These are phyloP conservation scores for Scomber colias DNA, from an alignment of 2,113 vertebrate species.

Conservation along the genomic window DNA sequence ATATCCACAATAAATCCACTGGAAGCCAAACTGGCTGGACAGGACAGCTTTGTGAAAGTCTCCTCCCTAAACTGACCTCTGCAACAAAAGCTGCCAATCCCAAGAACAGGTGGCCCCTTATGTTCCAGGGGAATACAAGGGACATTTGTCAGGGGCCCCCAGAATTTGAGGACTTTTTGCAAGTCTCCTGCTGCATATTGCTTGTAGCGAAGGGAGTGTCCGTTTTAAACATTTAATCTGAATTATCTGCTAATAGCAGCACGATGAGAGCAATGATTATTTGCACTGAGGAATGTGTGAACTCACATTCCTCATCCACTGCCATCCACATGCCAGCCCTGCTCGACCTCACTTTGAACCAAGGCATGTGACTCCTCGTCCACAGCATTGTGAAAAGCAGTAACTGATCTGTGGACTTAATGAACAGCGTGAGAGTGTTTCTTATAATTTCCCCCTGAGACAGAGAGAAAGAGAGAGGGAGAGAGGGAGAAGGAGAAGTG, in stretches of 20 bases:
- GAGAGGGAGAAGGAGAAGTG: too few relatives aligned
- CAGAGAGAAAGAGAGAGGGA: too few relatives aligned
- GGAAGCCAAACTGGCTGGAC: conserved; percentile 55
- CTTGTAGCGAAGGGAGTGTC: neutral
- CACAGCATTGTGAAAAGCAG: neutral
- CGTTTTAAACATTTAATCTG: neutral
- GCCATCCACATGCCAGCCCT: conserved; percentile 65
- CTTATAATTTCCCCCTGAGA: too few relatives aligned
- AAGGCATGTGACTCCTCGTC: conserved; percentile 77
- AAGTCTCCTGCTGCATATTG: neutral
- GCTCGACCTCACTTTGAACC: conserved; percentile 80
- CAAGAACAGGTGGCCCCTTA: conserved; percentile 85
- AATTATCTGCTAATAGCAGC: conserved; percentile 1
- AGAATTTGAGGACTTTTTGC: conserved; percentile 58
- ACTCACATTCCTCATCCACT: conserved; percentile 67
- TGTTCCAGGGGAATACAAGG: conserved; percentile 77
- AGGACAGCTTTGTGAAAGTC: conserved; percentile 76
- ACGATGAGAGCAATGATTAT: conserved; percentile 22
- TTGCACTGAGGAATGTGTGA: conserved; percentile 38
- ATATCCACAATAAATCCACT: conserved; percentile 23
- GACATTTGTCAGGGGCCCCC: conserved; percentile 78
- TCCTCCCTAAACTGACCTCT: conserved; percentile 75
- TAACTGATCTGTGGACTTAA: neutral
- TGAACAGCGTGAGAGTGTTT: neutral
- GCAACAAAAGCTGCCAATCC: conserved; percentile 83